phyloP scores from a whole-genome alignment of 2,113 vertebrate species.

The Motacilla tschutschensis region DNA sequence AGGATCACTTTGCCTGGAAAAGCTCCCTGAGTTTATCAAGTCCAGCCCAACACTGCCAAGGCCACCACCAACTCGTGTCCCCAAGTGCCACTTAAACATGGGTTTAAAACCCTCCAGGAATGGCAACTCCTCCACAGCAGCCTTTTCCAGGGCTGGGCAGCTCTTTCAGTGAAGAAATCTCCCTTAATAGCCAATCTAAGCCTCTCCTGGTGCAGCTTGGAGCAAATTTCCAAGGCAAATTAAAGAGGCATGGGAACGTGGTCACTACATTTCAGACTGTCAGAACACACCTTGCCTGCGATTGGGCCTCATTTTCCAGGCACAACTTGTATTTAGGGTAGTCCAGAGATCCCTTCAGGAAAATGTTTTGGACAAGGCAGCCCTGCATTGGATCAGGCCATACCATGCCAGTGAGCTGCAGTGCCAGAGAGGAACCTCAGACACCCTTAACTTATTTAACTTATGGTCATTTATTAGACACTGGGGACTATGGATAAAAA shows the following conservation, averaged over 20 bases:
- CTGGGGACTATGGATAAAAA: not conserved
- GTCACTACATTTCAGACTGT: not conserved
- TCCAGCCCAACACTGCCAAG: not conserved
- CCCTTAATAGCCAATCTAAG: too few relatives aligned
- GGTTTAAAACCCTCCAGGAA: not conserved
- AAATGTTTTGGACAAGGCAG: not conserved
- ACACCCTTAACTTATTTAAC: rapidly evolving
- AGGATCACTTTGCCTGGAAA: not conserved
- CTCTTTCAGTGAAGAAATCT: not conserved
- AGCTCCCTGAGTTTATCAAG: not conserved
- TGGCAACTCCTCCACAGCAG: too few relatives aligned
- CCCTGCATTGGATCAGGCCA: not conserved
- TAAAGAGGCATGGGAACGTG: not conserved
- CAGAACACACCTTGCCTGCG: rapidly evolving
- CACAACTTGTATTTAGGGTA: not conserved
- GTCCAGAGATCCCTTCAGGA: not conserved
- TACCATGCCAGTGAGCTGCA: not conserved
- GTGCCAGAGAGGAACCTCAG: rapidly evolving
- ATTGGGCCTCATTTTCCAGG: not conserved
- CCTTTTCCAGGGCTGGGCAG: not conserved
- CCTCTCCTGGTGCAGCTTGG: not conserved
- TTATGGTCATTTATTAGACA: not conserved
- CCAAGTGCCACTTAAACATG: not conserved
- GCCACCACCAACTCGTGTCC: rapidly evolving
- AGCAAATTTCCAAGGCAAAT: not conserved